phyloP scores from a whole-genome alignment of 2,888 invertebrate species.

The Margaritifera margaritifera region DNA sequence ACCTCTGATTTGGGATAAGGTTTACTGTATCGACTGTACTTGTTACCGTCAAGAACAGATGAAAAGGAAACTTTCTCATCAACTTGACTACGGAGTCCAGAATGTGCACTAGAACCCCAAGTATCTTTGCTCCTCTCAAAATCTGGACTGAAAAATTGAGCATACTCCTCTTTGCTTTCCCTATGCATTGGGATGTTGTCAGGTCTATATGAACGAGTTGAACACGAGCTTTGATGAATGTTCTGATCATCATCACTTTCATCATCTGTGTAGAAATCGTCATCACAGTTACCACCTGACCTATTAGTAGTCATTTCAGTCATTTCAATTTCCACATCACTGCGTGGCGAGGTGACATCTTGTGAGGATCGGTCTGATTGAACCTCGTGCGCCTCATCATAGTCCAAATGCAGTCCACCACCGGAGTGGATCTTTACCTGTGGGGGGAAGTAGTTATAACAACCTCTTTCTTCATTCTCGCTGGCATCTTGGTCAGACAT shows the following conservation, averaged over 20 bases:
- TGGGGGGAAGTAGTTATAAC: slow-evolving; percentile 50
- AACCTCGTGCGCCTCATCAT: slow-evolving; percentile 54
- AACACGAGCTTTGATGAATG: slow-evolving; percentile 9
- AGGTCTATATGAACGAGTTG: slow-evolving; percentile 3
- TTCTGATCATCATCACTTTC: slow-evolving; percentile 44
- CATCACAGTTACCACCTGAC: slow-evolving; percentile 19
- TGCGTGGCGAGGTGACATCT: slow-evolving; percentile 55
- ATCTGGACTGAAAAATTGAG: slow-evolving; percentile 10
- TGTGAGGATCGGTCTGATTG: slow-evolving; percentile 52
- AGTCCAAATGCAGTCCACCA: slow-evolving; percentile 36
- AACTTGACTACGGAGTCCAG: slow-evolving; percentile 33
- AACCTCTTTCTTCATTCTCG: slow-evolving; percentile 42
- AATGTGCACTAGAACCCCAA: slow-evolving; percentile 19
- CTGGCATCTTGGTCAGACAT: slow-evolving; percentile 43
- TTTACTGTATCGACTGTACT: slow-evolving; percentile 26
- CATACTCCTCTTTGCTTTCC: slow-evolving; percentile 26
- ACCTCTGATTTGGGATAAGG: not conserved
- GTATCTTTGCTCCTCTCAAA: slow-evolving; percentile 24
- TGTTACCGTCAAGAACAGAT: slow-evolving; percentile 22
- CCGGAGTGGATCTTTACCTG: slow-evolving; percentile 34
- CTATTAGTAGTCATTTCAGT: slow-evolving; percentile 23
- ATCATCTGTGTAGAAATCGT: slow-evolving; percentile 47
- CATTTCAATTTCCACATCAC: slow-evolving; percentile 51
- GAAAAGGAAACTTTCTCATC: slow-evolving; percentile 42
- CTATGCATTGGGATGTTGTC: slow-evolving; percentile 20